A percentile compares a stretch with the other conserved stretches of the same genome.
Evolutionary conservation across 2,797 vertebrate species (phyloP).

Genomic region (Phalloptychus januarius): DNA sequence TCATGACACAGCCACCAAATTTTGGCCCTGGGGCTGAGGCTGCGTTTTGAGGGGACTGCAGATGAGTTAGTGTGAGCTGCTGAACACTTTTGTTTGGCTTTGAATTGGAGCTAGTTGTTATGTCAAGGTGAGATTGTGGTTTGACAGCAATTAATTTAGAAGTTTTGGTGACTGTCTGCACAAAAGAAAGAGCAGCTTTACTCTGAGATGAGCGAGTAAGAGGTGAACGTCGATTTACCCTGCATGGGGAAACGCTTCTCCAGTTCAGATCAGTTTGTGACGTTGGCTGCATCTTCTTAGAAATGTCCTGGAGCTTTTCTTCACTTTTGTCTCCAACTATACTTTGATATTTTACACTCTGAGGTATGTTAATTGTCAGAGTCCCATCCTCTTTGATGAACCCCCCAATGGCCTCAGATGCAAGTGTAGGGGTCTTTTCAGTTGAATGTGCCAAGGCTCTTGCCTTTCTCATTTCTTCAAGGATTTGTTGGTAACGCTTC

Average conservation of each 20-base stretch:
- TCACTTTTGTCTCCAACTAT: slow-evolving; percentile 11
- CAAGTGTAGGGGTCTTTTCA: slow-evolving; percentile 29
- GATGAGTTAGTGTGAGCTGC: slow-evolving; percentile 58
- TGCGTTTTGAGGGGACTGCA: slow-evolving; percentile 26
- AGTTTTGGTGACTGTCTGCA: slow-evolving; percentile 35
- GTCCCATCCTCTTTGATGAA: slow-evolving; percentile 84
- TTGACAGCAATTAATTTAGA: slow-evolving; percentile 28
- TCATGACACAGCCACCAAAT: slow-evolving; percentile 62
- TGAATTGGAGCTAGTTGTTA: slow-evolving; percentile 21
- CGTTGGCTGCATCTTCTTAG: slow-evolving; percentile 22
- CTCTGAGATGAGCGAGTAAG: slow-evolving; percentile 44
- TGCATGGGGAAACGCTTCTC: slow-evolving; percentile 4
- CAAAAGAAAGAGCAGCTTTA: slow-evolving; percentile 51
- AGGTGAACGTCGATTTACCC: slow-evolving; percentile 14
- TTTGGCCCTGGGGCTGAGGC: slow-evolving; percentile 8
- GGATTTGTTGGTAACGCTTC: slow-evolving; percentile 76
- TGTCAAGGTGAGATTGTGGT: slow-evolving; percentile 34
- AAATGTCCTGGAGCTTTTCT: slow-evolving; percentile 14
- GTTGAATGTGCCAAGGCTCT: slow-evolving; percentile 41
- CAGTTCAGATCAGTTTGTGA: slow-evolving; percentile 13
- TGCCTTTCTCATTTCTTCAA: slow-evolving; percentile 73
- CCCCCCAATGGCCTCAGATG: slow-evolving; percentile 72
- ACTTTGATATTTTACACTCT: slow-evolving; percentile 26
- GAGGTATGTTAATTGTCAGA: slow-evolving; percentile 64
- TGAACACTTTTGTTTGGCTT: slow-evolving; percentile 18